These are phyloP conservation scores for Sitophilus oryzae DNA, from an alignment of 1,140 invertebrate genomes.

Conservation along the genomic window DNA sequence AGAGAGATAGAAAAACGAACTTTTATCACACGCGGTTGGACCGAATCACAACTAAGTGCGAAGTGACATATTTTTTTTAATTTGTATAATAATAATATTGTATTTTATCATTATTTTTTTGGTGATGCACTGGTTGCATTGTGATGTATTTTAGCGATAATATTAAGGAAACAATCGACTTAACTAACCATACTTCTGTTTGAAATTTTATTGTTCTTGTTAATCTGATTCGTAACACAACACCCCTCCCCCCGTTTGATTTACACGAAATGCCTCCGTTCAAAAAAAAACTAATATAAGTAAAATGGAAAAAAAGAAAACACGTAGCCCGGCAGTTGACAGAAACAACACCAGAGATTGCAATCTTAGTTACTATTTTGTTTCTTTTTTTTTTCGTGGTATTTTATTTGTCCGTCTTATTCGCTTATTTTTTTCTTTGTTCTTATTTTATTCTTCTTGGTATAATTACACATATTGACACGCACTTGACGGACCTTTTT, in stretches of 20 bases:
- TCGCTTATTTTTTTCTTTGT: constrained; percentile 25
- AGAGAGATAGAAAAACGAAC: neutral
- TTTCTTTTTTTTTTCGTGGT: constrained; percentile 15
- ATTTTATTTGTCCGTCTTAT: constrained; percentile 28
- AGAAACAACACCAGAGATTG: constrained; percentile 16
- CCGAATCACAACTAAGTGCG: constrained; percentile 21
- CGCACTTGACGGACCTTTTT: too few species aligned
- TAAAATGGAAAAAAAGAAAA: constrained; percentile 18
- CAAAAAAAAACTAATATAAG: constrained; percentile 8
- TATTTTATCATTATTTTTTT: constrained; percentile 61
- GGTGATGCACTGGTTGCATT: constrained; percentile 71
- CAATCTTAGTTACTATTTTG: constrained; percentile 22
- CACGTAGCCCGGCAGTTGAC: constrained; percentile 16
- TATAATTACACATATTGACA: too few species aligned
- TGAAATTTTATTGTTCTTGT: too few species aligned
- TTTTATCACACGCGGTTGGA: neutral
- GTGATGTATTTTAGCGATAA: constrained; percentile 75
- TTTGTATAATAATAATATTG: constrained; percentile 64
- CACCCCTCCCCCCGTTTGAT: constrained; percentile 18
- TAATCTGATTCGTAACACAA: too few species aligned
- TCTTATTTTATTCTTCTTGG: neutral
- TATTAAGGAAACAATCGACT: constrained; percentile 51
- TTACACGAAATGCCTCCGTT: constrained; percentile 1
- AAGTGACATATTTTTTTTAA: constrained; percentile 59
- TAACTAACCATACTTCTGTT: constrained; percentile 40